Conservation (phyloP, 2,797 vertebrate species). For the Gobionotothen gibberifrons region DNA sequence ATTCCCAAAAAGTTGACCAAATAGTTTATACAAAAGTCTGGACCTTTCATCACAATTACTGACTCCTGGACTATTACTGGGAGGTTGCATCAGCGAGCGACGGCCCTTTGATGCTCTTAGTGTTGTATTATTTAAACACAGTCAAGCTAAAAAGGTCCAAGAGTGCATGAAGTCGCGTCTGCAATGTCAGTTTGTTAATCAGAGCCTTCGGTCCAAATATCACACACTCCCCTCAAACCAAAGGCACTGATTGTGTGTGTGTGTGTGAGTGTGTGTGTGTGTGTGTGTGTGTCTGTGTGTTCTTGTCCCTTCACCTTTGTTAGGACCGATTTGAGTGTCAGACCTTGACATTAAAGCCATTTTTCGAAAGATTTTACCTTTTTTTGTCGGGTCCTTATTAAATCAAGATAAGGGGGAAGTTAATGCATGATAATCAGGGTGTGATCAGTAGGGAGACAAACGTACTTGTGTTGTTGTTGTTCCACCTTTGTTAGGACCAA, state of each 20-base stretch:
- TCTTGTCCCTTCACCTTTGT: no score
- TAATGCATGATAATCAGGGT: neutral
- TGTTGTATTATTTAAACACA: constrained; percentile 44
- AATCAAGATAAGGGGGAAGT: neutral
- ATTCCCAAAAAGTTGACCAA: neutral
- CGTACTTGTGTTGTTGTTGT: neutral
- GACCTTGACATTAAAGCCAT: neutral
- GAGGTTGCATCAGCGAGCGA: constrained; percentile 48
- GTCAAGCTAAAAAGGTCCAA: neutral
- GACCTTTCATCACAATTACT: neutral
- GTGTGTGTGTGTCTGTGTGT: neutral
- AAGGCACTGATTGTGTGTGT: neutral
- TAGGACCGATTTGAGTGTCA: neutral
- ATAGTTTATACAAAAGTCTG: neutral
- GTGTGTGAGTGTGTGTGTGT: constrained; percentile 12
- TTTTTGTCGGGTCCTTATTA: neutral
- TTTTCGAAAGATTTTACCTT: neutral
- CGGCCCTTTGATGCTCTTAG: constrained; percentile 35
- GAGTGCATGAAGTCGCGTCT: neutral
- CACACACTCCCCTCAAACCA: neutral
- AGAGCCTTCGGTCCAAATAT: neutral
- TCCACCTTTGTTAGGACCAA: no score
- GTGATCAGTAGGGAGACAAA: neutral
- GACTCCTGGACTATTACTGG: constrained; percentile 19
- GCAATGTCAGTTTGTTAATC: neutral